Percentiles rank a stretch among this genome's conserved stretches.
Evolutionary conservation across 2,113 vertebrate species (phyloP).

Genomic region (Rhagologus leucostigma): DNA sequence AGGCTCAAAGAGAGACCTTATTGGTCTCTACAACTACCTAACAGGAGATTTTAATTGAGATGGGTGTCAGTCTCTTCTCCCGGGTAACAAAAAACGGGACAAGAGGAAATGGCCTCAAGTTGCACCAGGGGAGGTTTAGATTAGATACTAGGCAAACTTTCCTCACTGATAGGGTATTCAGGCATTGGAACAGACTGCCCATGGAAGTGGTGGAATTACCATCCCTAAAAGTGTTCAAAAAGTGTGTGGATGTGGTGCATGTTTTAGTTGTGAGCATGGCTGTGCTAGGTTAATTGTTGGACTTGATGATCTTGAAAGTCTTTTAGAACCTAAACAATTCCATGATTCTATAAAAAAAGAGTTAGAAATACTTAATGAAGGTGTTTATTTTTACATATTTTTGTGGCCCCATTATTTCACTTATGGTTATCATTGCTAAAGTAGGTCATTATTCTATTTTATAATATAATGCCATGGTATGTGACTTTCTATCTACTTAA

Average conservation of each 20-base stretch:
- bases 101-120: not conserved
- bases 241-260: not conserved
- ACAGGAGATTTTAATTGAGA: not conserved
- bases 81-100: not conserved
- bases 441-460: conserved; percentile 18
- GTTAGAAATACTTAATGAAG: not conserved
- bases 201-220: not conserved
- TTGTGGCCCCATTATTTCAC: not conserved
- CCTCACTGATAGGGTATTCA: not conserved
- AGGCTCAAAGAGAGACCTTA: not conserved
- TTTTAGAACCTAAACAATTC: not conserved
- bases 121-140: not conserved
- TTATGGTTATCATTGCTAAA: conserved; percentile 2
- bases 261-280: not conserved
- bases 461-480: not conserved
- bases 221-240: not conserved
- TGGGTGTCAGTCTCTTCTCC: not conserved
- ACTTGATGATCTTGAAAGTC: not conserved
- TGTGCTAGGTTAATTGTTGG: not conserved
- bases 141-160: not conserved
- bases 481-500: conserved; percentile 4
- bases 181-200: not conserved
- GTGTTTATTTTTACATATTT: not conserved
- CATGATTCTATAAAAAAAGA: not conserved
- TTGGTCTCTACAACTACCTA: not conserved